These are phyloP conservation scores for Protomyctophum bolini DNA, from an alignment of 2,113 vertebrate genomes.

Conservation along the genomic window DNA sequence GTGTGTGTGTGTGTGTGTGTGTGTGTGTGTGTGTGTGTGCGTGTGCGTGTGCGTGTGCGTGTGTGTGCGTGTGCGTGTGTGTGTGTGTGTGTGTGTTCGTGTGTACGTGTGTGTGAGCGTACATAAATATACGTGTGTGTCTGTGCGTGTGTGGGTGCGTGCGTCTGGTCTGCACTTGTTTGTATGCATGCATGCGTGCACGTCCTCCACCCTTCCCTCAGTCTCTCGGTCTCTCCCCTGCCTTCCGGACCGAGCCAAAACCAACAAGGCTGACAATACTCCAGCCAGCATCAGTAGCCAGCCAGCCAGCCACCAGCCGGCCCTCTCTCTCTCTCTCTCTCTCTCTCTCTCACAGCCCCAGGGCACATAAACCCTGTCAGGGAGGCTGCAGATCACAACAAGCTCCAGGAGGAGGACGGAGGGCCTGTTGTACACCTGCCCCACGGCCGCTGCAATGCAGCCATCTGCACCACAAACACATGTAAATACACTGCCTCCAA, in stretches of 20 bases:
- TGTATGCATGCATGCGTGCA: slow-evolving; percentile 11
- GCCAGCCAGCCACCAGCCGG: no score
- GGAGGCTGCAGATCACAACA: not conserved
- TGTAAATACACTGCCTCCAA: slow-evolving; percentile 4
- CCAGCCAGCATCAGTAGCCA: not conserved
- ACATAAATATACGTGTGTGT: no score
- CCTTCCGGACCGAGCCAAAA: slow-evolving; percentile 18
- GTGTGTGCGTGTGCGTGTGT: not conserved
- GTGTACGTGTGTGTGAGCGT: slow-evolving; percentile 7
- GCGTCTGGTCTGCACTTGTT: no score
- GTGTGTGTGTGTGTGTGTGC: slow-evolving; percentile 10
- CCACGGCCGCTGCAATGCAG: not conserved
- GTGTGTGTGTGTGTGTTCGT: slow-evolving; percentile 39
- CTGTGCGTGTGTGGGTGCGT: no score
- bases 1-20: slow-evolving; percentile 35
- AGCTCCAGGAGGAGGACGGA: not conserved
- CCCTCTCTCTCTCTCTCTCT: slow-evolving; percentile 5
- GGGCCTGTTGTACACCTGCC: slow-evolving; percentile 10
- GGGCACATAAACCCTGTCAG: not conserved
- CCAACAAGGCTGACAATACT: slow-evolving; percentile 13
- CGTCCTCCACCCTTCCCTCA: slow-evolving; percentile 9
- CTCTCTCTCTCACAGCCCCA: not conserved
- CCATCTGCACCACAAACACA: slow-evolving; percentile 11
- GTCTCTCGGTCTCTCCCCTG: not conserved
- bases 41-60: slow-evolving; percentile 15